Percentiles rank a stretch among this genome's conserved stretches.
Evolutionary conservation across 1,140 invertebrate species (phyloP).

Genomic region (Aphelinus certus): DNA sequence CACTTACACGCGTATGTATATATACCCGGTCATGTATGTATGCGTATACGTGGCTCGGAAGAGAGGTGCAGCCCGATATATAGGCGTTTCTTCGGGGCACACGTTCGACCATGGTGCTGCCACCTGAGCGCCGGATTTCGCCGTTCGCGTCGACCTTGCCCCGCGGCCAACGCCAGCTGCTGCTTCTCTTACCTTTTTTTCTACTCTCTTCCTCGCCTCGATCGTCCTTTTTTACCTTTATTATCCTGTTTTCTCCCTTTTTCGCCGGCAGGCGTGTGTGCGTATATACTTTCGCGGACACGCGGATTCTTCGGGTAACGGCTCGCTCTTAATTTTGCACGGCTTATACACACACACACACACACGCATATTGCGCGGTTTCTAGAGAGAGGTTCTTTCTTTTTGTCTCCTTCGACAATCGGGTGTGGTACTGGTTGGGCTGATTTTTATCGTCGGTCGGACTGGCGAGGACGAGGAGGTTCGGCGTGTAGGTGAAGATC

Average conservation of each 20-base stretch:
- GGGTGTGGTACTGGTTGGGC: no score
- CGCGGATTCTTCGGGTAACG: background rate
- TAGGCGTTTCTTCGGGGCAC: constrained; percentile 21
- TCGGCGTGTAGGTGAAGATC: no score
- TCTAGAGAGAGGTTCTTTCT: background rate
- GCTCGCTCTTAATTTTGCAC: background rate
- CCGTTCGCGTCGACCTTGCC: constrained; percentile 33
- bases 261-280: background rate
- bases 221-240: background rate
- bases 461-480: no score
- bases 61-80: background rate
- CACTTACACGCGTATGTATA: background rate
- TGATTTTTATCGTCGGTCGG: no score
- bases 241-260: background rate
- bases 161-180: constrained; percentile 2
- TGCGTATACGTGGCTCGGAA: no score
- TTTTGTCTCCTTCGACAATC: no score
- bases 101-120: constrained; percentile 34
- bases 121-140: constrained; percentile 29
- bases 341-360: background rate
- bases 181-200: background rate
- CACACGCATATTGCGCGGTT: background rate
- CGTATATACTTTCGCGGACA: background rate
- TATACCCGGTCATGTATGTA: no score
- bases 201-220: background rate